Conservation (phyloP, 2,888 invertebrate species). For the Chrysina gloriosa region DNA sequence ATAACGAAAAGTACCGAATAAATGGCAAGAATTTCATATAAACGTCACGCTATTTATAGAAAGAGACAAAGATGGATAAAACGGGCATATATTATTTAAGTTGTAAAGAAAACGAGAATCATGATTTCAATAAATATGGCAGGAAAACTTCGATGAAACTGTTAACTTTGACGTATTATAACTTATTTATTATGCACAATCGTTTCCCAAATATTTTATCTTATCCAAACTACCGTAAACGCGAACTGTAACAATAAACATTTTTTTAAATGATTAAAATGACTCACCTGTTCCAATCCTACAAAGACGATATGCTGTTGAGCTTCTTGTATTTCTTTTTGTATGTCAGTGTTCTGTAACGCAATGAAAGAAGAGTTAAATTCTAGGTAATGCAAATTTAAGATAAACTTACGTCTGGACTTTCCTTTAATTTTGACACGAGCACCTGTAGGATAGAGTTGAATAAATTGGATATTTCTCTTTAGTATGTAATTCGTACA, state of each 20-base stretch:
- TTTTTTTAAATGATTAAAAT: slow-evolving; percentile 24
- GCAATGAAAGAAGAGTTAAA: not conserved
- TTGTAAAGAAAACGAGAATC: not conserved
- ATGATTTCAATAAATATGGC: not conserved
- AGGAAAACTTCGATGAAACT: not conserved
- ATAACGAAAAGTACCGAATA: not conserved
- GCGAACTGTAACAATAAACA: slow-evolving; percentile 4
- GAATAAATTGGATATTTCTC: slow-evolving; percentile 6
- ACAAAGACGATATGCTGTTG: slow-evolving; percentile 61
- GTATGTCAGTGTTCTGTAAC: slow-evolving; percentile 51
- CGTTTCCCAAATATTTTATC: not conserved
- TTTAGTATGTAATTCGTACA: too few species aligned
- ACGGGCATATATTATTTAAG: not conserved
- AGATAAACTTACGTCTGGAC: slow-evolving; percentile 58
- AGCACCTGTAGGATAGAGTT: slow-evolving; percentile 56
- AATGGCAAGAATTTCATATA: not conserved
- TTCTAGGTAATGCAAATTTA: not conserved
- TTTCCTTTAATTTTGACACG: slow-evolving; percentile 56
- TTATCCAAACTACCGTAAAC: not conserved
- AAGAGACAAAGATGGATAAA: slow-evolving; percentile 6
- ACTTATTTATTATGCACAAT: not conserved
- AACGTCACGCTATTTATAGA: slow-evolving; percentile 13
- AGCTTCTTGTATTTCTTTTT: slow-evolving; percentile 58
- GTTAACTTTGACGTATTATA: not conserved
- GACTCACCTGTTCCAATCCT: slow-evolving; percentile 62